Evolutionary conservation across 2,113 vertebrate genomes (phyloP).

Genomic region (Ascaphus truei): DNA sequence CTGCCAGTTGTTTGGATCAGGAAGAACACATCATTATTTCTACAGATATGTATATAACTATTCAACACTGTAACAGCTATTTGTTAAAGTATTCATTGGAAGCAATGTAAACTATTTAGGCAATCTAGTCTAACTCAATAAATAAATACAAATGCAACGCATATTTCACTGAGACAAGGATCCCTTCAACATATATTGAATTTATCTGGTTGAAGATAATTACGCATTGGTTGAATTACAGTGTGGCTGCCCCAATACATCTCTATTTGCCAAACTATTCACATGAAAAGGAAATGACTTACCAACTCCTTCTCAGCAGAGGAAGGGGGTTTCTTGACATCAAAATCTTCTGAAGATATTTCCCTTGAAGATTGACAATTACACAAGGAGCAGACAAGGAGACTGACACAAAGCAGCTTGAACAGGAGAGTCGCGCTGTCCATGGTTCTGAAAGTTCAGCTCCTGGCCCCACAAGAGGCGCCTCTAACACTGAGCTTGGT

Average conservation of each 20-base stretch:
- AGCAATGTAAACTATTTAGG: too few species aligned
- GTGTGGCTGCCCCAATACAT: background rate
- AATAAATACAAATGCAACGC: too few species aligned
- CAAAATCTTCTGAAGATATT: slow-evolving; percentile 49
- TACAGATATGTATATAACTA: too few species aligned
- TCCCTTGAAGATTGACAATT: slow-evolving; percentile 53
- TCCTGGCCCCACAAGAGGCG: background rate
- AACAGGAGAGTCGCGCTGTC: slow-evolving; percentile 50
- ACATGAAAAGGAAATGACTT: slow-evolving; percentile 30
- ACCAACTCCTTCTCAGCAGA: slow-evolving; percentile 62
- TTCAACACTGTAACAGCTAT: too few species aligned
- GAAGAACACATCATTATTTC: too few species aligned
- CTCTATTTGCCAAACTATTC: background rate
- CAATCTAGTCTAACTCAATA: too few species aligned
- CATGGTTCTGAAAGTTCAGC: slow-evolving; percentile 51
- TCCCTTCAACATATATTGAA: too few species aligned
- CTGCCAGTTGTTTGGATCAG: too few species aligned
- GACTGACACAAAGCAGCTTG: slow-evolving; percentile 46
- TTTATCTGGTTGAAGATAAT: too few species aligned
- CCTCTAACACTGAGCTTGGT: background rate
- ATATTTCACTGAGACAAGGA: too few species aligned
- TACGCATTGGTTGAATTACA: background rate
- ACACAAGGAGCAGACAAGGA: slow-evolving; percentile 45
- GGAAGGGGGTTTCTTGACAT: slow-evolving; percentile 38
- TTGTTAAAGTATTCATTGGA: too few species aligned